Evolutionary conservation across 2,888 invertebrate genomes (phyloP).

Genomic region (Drosophila birchii): DNA sequence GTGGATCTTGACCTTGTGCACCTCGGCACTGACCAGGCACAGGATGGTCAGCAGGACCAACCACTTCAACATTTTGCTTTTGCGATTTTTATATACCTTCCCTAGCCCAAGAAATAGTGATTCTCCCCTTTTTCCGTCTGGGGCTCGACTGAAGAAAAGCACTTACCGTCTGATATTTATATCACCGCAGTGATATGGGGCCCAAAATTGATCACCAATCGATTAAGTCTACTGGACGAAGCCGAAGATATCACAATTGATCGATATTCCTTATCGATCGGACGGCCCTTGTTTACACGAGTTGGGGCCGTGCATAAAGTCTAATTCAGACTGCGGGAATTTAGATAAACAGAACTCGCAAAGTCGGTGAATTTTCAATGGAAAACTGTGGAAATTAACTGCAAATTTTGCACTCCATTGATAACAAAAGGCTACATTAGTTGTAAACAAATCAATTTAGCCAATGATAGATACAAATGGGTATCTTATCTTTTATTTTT

Average conservation of each 20-base stretch:
- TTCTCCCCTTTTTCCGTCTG: conserved; percentile 38
- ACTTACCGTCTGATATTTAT: conserved; percentile 48
- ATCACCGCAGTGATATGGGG: conserved; percentile 10
- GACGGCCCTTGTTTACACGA: conserved; percentile 22
- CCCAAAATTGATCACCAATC: conserved; percentile 54
- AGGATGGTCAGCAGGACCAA: conserved; percentile 60
- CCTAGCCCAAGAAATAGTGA: conserved; percentile 85
- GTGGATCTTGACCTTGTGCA: conserved; percentile 69
- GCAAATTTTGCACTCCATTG: conserved; percentile 22
- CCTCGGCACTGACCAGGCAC: conserved; percentile 65
- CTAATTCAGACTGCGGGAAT: conserved; percentile 1
- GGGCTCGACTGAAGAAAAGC: conserved; percentile 41
- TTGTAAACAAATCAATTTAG: conserved; percentile 30
- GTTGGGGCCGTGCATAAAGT: conserved; percentile 9
- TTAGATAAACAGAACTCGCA: conserved; percentile 13
- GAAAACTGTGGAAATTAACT: conserved; percentile 35
- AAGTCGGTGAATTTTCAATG: conserved; percentile 17
- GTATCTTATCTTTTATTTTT: not conserved
- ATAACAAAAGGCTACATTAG: conserved; percentile 5
- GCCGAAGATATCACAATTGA: conserved; percentile 49
- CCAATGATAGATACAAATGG: not conserved
- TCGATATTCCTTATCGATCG: conserved; percentile 29
- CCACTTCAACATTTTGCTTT: conserved; percentile 59
- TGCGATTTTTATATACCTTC: too few relatives aligned
- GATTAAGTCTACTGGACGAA: conserved; percentile 12